Evolutionary conservation across 2,797 vertebrate species (phyloP), one percentile per base, ranked within the genome.

Genomic region (Sphaeramia orbicularis): DNA sequence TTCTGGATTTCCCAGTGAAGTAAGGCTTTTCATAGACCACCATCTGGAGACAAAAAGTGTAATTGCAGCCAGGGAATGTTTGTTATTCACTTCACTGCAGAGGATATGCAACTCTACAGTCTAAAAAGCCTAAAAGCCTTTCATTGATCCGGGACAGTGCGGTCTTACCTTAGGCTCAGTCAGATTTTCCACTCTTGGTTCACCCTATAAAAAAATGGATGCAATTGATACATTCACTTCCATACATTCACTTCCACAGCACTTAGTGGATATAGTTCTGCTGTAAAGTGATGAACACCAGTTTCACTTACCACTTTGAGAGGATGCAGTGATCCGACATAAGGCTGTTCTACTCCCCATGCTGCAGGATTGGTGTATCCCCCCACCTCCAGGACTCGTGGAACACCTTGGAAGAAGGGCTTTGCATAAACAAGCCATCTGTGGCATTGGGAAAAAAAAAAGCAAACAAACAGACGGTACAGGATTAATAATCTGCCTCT

Each of bases 391-490:
- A 99, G 78, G 48, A 98, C 91, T 0, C 93, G 94, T 0, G 96
- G 97, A 1, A 89, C 76, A 0, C 96, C 97, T 4, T 97, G 94
- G 5, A 99, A 99, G 90, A 95, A 97, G 11, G 97, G 96, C 57
- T 97, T 94, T 0, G 94, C 90, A 35, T 94, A 99, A n/a, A 99
- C 89, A 21, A 99, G 88, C 97, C 98, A 99, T 41, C 97, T 99
- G 80, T 1, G 37, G 11, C 7, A 52, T 27, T 8, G 7, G 14
- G 36, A 48, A 32, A 40, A 37, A 38, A 6, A 3, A 42, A 14
- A 21, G 1, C 35, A 18, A 50, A 54, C 4, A 16, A n/a, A 24
- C 21, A 24, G 21, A 24, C 21, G 21, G 21, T 21, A 24, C 2
- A 24, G 21, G 21, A 24, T 24, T 24, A 24, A 24, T 24, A 24